Percentiles rank a stretch among this genome's conserved stretches.
These are phyloP conservation scores for Luehdorfia chinensis DNA, from an alignment of 1,140 invertebrate species.

Conservation along the genomic window DNA sequence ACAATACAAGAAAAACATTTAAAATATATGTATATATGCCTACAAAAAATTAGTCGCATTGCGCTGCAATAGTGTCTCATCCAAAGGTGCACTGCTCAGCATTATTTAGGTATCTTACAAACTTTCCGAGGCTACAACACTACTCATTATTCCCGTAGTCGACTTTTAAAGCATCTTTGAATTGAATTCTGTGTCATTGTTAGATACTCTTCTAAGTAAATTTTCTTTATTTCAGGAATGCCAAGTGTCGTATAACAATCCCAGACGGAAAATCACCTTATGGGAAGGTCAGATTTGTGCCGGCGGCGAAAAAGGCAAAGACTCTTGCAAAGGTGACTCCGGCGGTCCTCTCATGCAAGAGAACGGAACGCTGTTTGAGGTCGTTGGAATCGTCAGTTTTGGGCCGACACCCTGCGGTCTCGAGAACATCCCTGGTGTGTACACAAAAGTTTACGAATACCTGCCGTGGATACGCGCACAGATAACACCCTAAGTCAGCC, in stretches of 20 bases:
- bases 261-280: constrained; percentile 41
- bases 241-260: constrained; percentile 55
- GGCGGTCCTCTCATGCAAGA: constrained; percentile 79
- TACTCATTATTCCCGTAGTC: no score
- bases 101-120: no score
- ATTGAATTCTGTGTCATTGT: no score
- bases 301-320: constrained; percentile 47
- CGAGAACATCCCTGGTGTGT: constrained; percentile 78
- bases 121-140: no score
- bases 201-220: neutral
- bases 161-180: no score
- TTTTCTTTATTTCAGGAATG: constrained; percentile 68
- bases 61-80: no score
- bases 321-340: constrained; percentile 73
- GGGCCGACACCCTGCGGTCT: constrained; percentile 77
- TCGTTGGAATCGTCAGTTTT: constrained; percentile 80
- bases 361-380: constrained; percentile 35
- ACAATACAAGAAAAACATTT: no score
- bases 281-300: constrained; percentile 57
- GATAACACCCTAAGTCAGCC: no score
- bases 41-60: no score
- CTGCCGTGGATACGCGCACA: constrained; percentile 74
- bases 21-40: no score
- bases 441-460: constrained; percentile 79
- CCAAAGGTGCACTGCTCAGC: no score